Conservation (phyloP, 2,113 vertebrate genomes). For the Penelope pileata region DNA sequence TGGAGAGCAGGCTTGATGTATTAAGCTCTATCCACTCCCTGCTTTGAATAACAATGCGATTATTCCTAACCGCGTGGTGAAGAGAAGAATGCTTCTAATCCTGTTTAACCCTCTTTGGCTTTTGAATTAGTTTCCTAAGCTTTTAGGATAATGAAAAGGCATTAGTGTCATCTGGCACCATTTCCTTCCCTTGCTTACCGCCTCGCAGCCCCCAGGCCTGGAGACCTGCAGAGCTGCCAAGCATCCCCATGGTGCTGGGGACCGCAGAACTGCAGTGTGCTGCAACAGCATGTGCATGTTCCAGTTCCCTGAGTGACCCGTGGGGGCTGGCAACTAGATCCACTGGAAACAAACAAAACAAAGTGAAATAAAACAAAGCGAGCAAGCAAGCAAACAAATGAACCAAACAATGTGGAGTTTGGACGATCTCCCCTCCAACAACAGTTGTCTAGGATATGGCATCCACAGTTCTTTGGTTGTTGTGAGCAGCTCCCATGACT, state of each 20-base stretch:
- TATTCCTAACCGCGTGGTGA: background rate
- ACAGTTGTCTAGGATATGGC: background rate
- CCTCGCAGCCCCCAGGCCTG: background rate
- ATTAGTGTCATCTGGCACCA: background rate
- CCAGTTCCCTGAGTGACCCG: too few relatives aligned
- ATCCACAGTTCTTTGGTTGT: background rate
- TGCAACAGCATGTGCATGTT: too few relatives aligned
- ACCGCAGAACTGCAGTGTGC: background rate
- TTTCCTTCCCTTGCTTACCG: background rate
- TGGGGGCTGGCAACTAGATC: background rate
- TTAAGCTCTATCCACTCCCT: background rate
- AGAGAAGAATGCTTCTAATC: slow-evolving; percentile 26
- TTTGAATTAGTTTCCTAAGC: slow-evolving; percentile 21
- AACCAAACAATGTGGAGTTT: background rate
- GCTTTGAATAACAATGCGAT: slow-evolving; percentile 22
- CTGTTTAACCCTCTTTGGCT: slow-evolving; percentile 45
- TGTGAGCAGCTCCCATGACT: background rate
- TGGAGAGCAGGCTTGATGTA: background rate
- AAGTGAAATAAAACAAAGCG: background rate
- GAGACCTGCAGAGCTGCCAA: background rate
- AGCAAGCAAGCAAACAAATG: background rate
- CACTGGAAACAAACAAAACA: background rate
- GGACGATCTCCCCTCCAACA: accelerated
- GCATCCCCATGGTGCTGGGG: accelerated
- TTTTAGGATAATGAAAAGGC: slow-evolving; percentile 49